Evolutionary conservation across 2,888 invertebrate genomes (phyloP).

Genomic region (Drosophila nr. fundita): DNA sequence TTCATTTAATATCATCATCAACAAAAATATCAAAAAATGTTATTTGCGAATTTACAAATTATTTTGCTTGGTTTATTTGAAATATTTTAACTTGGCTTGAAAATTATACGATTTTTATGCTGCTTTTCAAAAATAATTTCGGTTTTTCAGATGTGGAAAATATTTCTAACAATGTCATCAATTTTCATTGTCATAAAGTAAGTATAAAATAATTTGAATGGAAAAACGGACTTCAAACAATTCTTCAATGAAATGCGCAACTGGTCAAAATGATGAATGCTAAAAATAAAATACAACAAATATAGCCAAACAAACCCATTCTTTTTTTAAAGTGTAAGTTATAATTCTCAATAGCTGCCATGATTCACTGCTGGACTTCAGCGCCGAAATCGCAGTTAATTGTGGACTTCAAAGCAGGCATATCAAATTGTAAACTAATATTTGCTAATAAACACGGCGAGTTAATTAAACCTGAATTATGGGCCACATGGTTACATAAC

Average conservation of each 20-base stretch:
- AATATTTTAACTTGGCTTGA: neutral
- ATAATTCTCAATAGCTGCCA: neutral
- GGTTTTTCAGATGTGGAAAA: neutral
- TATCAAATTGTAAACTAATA: slow-evolving; percentile 82
- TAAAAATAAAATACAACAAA: neutral
- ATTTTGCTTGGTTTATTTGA: neutral
- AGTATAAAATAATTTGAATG: neutral
- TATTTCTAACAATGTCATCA: neutral
- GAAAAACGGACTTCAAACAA: neutral
- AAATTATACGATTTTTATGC: neutral
- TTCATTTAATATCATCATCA: neutral
- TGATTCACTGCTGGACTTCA: neutral
- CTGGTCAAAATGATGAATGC: no score
- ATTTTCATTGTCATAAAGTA: neutral
- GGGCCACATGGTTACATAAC: slow-evolving; percentile 64
- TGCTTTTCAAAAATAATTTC: neutral
- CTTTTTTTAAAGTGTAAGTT: neutral
- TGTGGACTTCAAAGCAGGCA: slow-evolving; percentile 48
- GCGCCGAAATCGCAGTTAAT: slow-evolving; percentile 48
- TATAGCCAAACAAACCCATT: neutral
- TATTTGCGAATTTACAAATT: neutral
- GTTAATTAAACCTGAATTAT: slow-evolving; percentile 84
- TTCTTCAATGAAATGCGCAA: neutral
- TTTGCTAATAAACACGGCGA: slow-evolving; percentile 82
- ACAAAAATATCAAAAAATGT: neutral